Evolutionary conservation across 2,113 vertebrate genomes (phyloP).

Genomic region (Apistogramma diplotaenia): DNA sequence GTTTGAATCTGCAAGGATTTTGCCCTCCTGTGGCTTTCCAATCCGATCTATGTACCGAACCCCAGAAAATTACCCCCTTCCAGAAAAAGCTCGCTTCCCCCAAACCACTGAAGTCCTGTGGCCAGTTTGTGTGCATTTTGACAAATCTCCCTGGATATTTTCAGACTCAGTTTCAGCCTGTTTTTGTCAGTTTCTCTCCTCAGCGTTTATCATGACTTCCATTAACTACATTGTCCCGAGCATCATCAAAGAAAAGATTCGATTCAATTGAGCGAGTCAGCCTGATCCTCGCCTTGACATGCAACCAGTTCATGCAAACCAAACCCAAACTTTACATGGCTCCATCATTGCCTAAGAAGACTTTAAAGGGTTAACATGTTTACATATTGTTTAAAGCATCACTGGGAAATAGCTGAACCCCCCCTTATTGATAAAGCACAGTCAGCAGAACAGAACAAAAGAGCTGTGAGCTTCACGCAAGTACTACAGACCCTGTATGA

Average conservation of each 20-base stretch:
- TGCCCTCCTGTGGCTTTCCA: constrained; percentile 12
- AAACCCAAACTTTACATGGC: no score
- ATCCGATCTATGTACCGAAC: constrained; percentile 23
- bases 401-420: no score
- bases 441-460: no score
- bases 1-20: constrained; percentile 24
- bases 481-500: neutral
- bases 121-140: constrained; percentile 8
- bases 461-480: no score
- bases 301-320: no score
- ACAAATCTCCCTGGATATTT: constrained; percentile 52
- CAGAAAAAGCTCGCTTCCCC: constrained; percentile 14
- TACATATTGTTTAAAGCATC: no score
- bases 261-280: constrained; percentile 96
- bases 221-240: constrained; percentile 89
- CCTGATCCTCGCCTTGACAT: no score
- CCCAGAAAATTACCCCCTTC: constrained; percentile 8
- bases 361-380: no score
- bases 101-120: constrained; percentile 19
- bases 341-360: no score
- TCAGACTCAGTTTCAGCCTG: constrained; percentile 41
- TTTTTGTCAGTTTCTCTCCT: constrained; percentile 80
- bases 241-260: constrained; percentile 99
- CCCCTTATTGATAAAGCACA: no score
- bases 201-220: constrained; percentile 85